phyloP scores from a whole-genome alignment of 2,888 invertebrate genomes.

The Eupeodes luniger region DNA sequence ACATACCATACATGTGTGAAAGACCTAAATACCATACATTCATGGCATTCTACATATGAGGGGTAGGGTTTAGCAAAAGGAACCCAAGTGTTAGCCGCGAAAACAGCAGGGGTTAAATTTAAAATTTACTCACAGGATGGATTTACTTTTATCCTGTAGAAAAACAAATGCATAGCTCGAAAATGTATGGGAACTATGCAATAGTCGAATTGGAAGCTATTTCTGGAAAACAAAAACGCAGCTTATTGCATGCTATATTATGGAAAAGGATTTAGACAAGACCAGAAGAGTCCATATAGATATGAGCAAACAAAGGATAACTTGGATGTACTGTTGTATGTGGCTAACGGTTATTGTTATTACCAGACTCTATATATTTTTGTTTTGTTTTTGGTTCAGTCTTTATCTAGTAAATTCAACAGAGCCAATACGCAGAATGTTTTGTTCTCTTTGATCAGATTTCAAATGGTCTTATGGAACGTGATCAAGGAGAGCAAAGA shows the following conservation, averaged over 20 bases:
- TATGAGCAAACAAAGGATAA: conserved; percentile 47
- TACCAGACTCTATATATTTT: background rate
- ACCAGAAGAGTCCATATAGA: background rate
- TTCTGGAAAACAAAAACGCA: conserved; percentile 20
- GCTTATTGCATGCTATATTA: conserved; percentile 1
- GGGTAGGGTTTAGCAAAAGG: background rate
- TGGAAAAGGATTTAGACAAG: conserved; percentile 10
- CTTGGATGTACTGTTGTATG: conserved; percentile 5
- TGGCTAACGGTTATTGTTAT: conserved; percentile 29
- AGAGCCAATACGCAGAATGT: background rate
- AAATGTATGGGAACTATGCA: background rate
- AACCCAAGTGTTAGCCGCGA: background rate
- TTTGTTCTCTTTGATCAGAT: conserved; percentile 23
- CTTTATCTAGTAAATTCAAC: background rate
- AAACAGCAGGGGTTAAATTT: conserved; percentile 22
- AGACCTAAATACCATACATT: background rate
- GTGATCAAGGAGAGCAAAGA: background rate
- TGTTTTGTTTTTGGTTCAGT: background rate
- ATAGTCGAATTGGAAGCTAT: background rate
- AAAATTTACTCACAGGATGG: background rate
- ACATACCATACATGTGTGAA: background rate
- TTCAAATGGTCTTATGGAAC: conserved; percentile 4
- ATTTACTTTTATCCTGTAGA: background rate
- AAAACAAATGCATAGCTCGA: background rate
- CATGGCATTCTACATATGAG: background rate